Evolutionary conservation across 2,797 vertebrate genomes (phyloP).

Genomic region (Manis pentadactyla): DNA sequence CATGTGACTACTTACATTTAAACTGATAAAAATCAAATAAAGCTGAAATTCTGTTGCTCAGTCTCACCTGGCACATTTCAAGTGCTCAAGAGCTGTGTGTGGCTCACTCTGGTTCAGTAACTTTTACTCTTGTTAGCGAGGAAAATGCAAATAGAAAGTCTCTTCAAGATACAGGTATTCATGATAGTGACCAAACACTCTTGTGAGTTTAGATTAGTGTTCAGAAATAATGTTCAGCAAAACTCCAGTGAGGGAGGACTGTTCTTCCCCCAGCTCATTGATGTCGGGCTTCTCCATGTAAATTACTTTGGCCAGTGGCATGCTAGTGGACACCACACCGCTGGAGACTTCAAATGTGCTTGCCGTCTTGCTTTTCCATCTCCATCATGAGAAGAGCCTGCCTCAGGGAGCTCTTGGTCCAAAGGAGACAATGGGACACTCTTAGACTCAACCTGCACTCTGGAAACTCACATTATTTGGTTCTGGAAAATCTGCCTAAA

Average conservation of each 20-base stretch:
- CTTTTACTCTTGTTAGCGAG: neutral
- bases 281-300: neutral
- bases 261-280: neutral
- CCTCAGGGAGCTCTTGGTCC: neutral
- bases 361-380: neutral
- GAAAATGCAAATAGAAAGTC: neutral
- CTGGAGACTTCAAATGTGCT: neutral
- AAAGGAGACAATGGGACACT: neutral
- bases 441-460: neutral
- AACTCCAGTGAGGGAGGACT: neutral
- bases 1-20: neutral
- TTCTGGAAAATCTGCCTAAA: neutral
- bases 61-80: neutral
- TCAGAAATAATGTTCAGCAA: neutral
- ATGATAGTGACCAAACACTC: neutral
- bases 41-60: neutral
- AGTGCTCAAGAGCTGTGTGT: neutral
- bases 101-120: neutral
- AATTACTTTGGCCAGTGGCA: neutral
- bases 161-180: neutral
- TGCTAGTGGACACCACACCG: accelerated
- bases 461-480: neutral
- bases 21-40: neutral
- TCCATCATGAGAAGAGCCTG: neutral
- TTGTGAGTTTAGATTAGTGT: neutral